A percentile compares a stretch with the other conserved stretches of the same genome.
Conservation (phyloP, 2,888 invertebrate genomes). For the Nasonia oneida region DNA sequence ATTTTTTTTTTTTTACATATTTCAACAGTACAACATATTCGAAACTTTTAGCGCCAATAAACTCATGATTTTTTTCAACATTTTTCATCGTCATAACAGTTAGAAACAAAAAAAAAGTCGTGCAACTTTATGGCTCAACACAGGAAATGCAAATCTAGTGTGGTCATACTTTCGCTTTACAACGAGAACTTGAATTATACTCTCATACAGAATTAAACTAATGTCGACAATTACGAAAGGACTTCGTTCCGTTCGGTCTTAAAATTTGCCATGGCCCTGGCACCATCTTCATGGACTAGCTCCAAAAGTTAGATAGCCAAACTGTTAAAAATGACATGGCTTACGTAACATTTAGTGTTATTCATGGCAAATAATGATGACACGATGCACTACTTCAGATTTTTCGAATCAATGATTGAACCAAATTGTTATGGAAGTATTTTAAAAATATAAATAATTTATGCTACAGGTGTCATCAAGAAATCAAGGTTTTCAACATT, state of each 20-base stretch:
- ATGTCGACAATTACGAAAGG: constrained; percentile 32
- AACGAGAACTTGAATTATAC: constrained; percentile 52
- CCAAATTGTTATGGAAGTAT: not conserved
- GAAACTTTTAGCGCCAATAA: constrained; percentile 35
- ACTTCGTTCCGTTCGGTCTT: constrained; percentile 45
- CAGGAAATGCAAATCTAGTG: constrained; percentile 30
- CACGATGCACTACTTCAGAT: constrained; percentile 3
- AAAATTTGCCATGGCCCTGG: constrained; percentile 55
- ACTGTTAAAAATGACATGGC: constrained; percentile 58
- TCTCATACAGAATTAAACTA: constrained; percentile 59
- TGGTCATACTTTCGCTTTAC: constrained; percentile 44
- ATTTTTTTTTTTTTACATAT: constrained; percentile 13
- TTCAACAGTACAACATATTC: constrained; percentile 15
- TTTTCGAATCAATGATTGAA: not conserved
- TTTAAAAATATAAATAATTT: not conserved
- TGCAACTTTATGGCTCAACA: constrained; percentile 44
- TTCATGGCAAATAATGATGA: not conserved
- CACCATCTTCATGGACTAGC: constrained; percentile 58
- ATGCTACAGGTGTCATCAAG: too few species aligned
- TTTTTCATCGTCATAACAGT: constrained; percentile 36
- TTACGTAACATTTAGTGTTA: constrained; percentile 38
- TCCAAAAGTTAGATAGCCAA: constrained; percentile 62
- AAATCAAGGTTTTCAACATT: not conserved
- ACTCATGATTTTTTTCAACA: constrained; percentile 51
- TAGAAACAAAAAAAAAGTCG: constrained; percentile 51